Conservation (phyloP, 2,113 vertebrate genomes). For the Salvelinus namaycush region DNA sequence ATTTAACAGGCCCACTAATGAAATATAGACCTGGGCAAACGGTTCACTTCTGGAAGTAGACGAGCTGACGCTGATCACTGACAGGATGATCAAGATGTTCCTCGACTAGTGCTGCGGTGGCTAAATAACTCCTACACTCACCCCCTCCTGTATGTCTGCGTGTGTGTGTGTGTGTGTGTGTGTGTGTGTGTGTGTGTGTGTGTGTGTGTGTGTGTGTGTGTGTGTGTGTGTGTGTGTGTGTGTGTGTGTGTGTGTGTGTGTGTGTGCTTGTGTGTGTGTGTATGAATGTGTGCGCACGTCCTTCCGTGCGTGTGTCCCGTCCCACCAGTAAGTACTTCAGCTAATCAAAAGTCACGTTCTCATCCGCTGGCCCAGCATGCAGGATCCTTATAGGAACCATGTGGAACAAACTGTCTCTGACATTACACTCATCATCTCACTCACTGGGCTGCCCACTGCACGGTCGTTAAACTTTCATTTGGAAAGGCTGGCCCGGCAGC, state of each 20-base stretch:
- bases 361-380: slow-evolving; percentile 79
- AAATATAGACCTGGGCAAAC: slow-evolving; percentile 61
- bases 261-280: neutral
- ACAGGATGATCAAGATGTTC: slow-evolving; percentile 88
- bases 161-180: neutral
- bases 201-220: neutral
- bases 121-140: slow-evolving; percentile 77
- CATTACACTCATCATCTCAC: slow-evolving; percentile 66
- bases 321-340: slow-evolving; percentile 9
- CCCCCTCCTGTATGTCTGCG: slow-evolving; percentile 20
- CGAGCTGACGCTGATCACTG: slow-evolving; percentile 71
- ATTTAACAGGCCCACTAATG: slow-evolving; percentile 51
- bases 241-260: neutral
- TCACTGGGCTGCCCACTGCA: slow-evolving; percentile 52
- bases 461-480: slow-evolving; percentile 64
- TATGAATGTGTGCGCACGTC: neutral
- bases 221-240: neutral
- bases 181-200: neutral
- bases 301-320: neutral
- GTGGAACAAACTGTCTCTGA: slow-evolving; percentile 84
- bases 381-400: slow-evolving; percentile 87
- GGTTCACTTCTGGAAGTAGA: slow-evolving; percentile 30
- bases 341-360: slow-evolving; percentile 78
- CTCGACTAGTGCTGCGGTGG: slow-evolving; percentile 77
- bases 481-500: slow-evolving; percentile 38